Evolutionary conservation across 2,113 vertebrate genomes (phyloP).

Genomic region (Platysteira castanea): DNA sequence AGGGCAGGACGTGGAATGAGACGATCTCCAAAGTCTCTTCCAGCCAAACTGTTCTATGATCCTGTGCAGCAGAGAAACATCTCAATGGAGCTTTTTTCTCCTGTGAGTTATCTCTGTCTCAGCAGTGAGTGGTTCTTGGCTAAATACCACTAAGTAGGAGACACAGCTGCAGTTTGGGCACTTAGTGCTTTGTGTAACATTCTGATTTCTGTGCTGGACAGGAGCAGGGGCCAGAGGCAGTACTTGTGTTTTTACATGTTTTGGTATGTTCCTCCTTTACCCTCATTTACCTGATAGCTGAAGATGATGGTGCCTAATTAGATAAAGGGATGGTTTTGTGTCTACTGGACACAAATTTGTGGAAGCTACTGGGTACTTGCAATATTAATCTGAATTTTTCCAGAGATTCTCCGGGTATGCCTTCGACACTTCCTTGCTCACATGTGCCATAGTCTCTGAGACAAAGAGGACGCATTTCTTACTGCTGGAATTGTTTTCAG

Average conservation of each 20-base stretch:
- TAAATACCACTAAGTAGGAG: background rate
- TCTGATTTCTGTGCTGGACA: background rate
- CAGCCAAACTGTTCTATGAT: background rate
- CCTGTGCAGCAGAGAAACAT: background rate
- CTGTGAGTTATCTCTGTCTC: background rate
- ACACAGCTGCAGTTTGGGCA: background rate
- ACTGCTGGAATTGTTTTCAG: background rate
- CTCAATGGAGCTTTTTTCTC: background rate
- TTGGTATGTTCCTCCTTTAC: background rate
- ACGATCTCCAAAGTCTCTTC: background rate
- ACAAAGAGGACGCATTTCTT: background rate
- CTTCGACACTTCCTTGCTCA: background rate
- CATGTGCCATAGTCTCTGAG: rapidly evolving
- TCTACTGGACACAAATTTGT: background rate
- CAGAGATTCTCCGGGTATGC: background rate
- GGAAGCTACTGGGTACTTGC: background rate
- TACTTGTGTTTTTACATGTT: background rate
- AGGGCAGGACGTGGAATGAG: background rate
- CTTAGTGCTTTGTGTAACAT: background rate
- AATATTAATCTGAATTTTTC: background rate
- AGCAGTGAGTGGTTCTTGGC: background rate
- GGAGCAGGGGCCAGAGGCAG: background rate
- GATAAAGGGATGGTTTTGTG: background rate
- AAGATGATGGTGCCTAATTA: background rate
- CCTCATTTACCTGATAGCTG: background rate